Evolutionary conservation across 2,113 vertebrate genomes (phyloP).

Genomic region (Odocoileus virginianus): DNA sequence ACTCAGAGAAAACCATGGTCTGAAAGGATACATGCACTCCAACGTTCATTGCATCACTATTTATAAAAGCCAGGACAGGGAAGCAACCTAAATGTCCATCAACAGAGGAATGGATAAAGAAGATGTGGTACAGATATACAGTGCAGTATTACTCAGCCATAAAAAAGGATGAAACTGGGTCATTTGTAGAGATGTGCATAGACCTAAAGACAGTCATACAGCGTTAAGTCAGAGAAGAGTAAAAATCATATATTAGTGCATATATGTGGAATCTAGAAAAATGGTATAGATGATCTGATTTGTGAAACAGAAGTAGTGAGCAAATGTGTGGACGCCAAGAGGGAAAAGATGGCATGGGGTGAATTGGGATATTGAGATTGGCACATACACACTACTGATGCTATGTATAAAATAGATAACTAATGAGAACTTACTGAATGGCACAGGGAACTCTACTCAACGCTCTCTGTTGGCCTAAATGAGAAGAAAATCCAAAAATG

Average conservation of each 20-base stretch:
- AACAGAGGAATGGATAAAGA: not conserved
- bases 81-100: not conserved
- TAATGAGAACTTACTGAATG: not conserved
- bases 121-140: not conserved
- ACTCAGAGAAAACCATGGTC: not conserved
- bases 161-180: not conserved
- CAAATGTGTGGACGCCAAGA: not conserved
- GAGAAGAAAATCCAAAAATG: not conserved
- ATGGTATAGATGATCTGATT: not conserved
- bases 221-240: not conserved
- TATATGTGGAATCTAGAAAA: not conserved
- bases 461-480: accelerated
- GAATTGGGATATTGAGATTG: not conserved
- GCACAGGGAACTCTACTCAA: not conserved
- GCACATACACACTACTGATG: not conserved
- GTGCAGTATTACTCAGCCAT: not conserved
- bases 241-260: not conserved
- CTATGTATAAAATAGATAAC: not conserved
- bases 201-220: not conserved
- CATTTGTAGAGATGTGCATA: not conserved
- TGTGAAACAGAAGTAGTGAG: not conserved
- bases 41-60: not conserved
- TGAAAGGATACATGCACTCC: not conserved
- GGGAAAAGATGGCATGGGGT: not conserved
- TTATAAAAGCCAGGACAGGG: not conserved